Conservation (phyloP, 2,797 vertebrate genomes). For the Manis pentadactyla region DNA sequence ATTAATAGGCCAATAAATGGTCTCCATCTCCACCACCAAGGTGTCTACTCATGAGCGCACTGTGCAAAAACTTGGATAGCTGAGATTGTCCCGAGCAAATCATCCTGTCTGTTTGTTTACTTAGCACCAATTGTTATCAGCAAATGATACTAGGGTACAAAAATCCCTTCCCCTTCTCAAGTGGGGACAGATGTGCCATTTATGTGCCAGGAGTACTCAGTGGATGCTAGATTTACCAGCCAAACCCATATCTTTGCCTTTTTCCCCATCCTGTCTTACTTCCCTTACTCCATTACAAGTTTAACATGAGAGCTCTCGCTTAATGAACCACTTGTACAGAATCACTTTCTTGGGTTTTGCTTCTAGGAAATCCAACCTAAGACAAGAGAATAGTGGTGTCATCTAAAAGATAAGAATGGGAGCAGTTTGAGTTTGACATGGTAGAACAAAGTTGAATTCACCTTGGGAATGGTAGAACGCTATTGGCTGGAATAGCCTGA, state of each 20-base stretch:
- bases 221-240: background rate
- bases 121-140: background rate
- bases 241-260: background rate
- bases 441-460: slow-evolving; percentile 25
- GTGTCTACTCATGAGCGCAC: too few relatives aligned
- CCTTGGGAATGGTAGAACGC: background rate
- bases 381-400: background rate
- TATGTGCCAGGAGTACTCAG: slow-evolving; percentile 6
- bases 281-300: background rate
- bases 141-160: background rate
- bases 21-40: too few relatives aligned
- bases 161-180: background rate
- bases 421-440: slow-evolving; percentile 10
- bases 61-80: too few relatives aligned
- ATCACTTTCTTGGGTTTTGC: background rate
- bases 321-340: background rate
- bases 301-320: slow-evolving; percentile 31
- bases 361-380: slow-evolving; percentile 13
- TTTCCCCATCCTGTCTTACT: background rate
- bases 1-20: too few relatives aligned
- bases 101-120: too few relatives aligned
- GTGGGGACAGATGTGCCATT: background rate
- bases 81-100: too few relatives aligned
- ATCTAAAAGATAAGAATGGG: background rate
- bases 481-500: background rate